Evolutionary conservation across 1,140 invertebrate species (phyloP), one percentile per base, ranked within the genome.

Genomic region (Apis mellifera): DNA sequence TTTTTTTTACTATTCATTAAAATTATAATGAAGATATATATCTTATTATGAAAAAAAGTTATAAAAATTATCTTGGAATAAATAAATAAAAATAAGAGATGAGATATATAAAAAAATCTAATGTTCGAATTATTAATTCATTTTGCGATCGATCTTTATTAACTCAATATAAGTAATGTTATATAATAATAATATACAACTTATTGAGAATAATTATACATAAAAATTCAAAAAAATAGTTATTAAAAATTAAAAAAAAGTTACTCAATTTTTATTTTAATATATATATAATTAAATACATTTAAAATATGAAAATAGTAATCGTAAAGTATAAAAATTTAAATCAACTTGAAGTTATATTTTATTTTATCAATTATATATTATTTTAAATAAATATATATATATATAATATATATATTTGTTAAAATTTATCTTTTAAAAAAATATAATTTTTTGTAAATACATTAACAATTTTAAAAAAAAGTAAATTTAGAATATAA

Each of bases 141-240:
- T 50, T 17, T 9, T 52, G 23, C 48, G 50, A 75, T 75, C 42
- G 62, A 59, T 52, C 23, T 23, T 52, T 48, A 13, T 42, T 42
- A 42, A 42, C 5, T 42, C 5, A 42, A 42, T 42, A 42, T 42
- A 42, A 2, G 32, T 42, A 42, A 42, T 42, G 7, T 42, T 42
- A 42, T 42, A 42, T 42, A 42, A 42, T 42, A 42, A 42, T 42
- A 81, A 32, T 32, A 81, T 42, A 15, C 17, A 9, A 65, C 52
- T 23, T 66, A 59, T 75, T 68, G 12, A 5, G 42, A 52, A 57
- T 68, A 66, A 74, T 76, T 50, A 59, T 17, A 57, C 17, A 13
- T 4, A 21, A 42, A 26, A 17, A 32, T 9, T 17, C 1, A 42
- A 48, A 62, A 0, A 15, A 23, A 5, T 17, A 21, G 17, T 32